Percentiles rank a stretch among this genome's conserved stretches.
Evolutionary conservation across 2,888 invertebrate species (phyloP).

Genomic region (Diplolepis rosae): DNA sequence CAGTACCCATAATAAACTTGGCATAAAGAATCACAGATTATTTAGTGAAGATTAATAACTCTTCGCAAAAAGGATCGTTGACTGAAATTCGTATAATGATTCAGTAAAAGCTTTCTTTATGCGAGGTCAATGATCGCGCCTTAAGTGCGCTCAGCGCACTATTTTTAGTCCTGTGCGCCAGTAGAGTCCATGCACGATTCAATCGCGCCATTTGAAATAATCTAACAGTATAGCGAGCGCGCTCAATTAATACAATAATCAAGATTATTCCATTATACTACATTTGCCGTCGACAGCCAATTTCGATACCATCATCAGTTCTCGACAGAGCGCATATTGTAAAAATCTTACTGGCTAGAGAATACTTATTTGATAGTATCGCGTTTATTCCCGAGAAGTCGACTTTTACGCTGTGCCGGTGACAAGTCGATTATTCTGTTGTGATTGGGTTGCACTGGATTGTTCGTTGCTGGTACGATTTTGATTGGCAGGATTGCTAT

Average conservation of each 20-base stretch:
- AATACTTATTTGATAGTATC: slow-evolving; percentile 65
- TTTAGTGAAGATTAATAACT: slow-evolving; percentile 9
- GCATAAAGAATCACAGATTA: slow-evolving; percentile 7
- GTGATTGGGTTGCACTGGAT: slow-evolving; percentile 45
- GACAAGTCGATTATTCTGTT: slow-evolving; percentile 65
- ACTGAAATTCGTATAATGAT: background rate
- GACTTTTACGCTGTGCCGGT: slow-evolving; percentile 65
- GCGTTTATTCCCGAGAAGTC: slow-evolving; percentile 36
- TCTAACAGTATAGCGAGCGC: slow-evolving; percentile 38
- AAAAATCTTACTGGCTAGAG: slow-evolving; percentile 70
- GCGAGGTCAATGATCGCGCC: background rate
- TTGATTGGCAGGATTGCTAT: slow-evolving; percentile 38
- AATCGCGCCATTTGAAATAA: slow-evolving; percentile 33
- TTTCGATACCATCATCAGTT: slow-evolving; percentile 56
- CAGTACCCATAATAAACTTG: background rate
- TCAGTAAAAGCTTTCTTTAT: background rate
- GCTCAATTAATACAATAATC: slow-evolving; percentile 39
- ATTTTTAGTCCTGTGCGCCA: slow-evolving; percentile 47
- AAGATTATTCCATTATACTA: slow-evolving; percentile 39
- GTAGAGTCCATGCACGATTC: slow-evolving; percentile 40
- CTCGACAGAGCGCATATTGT: slow-evolving; percentile 62
- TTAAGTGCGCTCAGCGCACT: background rate
- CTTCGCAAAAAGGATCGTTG: background rate
- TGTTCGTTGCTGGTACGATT: slow-evolving; percentile 42
- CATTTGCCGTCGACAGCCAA: slow-evolving; percentile 43